Evolutionary conservation across 2,888 invertebrate genomes (phyloP).

Genomic region (Drosophila emarginata): DNA sequence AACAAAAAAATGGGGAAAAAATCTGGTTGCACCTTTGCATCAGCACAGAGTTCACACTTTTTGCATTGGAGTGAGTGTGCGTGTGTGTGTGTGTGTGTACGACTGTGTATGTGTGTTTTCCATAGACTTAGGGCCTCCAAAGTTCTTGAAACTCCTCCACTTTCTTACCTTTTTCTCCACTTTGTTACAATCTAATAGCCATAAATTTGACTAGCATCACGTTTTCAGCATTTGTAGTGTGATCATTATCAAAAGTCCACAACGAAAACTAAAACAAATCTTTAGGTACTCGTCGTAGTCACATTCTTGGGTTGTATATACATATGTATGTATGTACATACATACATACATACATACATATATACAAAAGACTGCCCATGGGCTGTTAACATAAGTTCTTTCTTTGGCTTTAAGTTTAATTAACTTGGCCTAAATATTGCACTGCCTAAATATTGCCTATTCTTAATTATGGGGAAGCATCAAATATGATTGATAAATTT

Average conservation of each 20-base stretch:
- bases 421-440: neutral
- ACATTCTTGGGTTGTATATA: neutral
- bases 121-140: slow-evolving; percentile 48
- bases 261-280: neutral
- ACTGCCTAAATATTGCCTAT: neutral
- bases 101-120: slow-evolving; percentile 17
- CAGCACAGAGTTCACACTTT: slow-evolving; percentile 67
- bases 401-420: neutral
- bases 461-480: too few species aligned
- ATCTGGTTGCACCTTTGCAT: slow-evolving; percentile 67
- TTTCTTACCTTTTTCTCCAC: too few species aligned
- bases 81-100: slow-evolving; percentile 19
- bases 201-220: slow-evolving; percentile 68
- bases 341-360: too few species aligned
- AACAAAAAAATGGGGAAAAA: slow-evolving; percentile 32
- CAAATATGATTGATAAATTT: too few species aligned
- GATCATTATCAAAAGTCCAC: slow-evolving; percentile 56
- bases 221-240: slow-evolving; percentile 60
- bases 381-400: neutral
- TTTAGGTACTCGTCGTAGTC: neutral
- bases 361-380: neutral
- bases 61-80: slow-evolving; percentile 13
- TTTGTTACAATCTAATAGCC: slow-evolving; percentile 48
- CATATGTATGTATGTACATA: too few species aligned
- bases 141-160: slow-evolving; percentile 27